These are phyloP conservation scores for Scaptomyza parva DNA, from an alignment of 2,888 invertebrate genomes.

Conservation along the genomic window DNA sequence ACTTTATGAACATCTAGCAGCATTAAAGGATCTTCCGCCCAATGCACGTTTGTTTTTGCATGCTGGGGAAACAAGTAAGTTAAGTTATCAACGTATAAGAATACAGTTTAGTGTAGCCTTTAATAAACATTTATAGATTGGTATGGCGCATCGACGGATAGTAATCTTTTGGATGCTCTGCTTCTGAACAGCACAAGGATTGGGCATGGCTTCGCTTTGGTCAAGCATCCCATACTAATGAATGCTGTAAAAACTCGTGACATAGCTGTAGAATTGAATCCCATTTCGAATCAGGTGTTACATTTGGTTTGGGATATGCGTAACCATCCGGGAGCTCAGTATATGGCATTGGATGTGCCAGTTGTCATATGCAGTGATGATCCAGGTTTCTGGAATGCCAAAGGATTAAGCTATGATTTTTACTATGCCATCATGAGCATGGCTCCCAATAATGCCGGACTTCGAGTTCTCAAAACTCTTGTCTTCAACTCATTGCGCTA, in stretches of 20 bases:
- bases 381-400: slow-evolving; percentile 88
- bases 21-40: slow-evolving; percentile 70
- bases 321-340: slow-evolving; percentile 87
- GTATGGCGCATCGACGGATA: slow-evolving; percentile 86
- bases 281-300: slow-evolving; percentile 85
- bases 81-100: not conserved
- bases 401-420: slow-evolving; percentile 88
- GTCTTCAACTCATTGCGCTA: slow-evolving; percentile 87
- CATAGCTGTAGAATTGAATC: slow-evolving; percentile 83
- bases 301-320: slow-evolving; percentile 87
- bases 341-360: slow-evolving; percentile 87
- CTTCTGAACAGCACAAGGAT: slow-evolving; percentile 83
- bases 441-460: slow-evolving; percentile 86
- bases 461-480: slow-evolving; percentile 87
- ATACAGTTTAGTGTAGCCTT: not conserved
- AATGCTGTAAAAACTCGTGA: slow-evolving; percentile 80
- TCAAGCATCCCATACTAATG: slow-evolving; percentile 84
- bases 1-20: slow-evolving; percentile 80
- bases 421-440: slow-evolving; percentile 89
- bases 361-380: slow-evolving; percentile 88
- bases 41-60: slow-evolving; percentile 87
- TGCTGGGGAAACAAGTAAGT: slow-evolving; percentile 88
- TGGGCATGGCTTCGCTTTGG: slow-evolving; percentile 83
- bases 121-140: slow-evolving; percentile 84
- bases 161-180: slow-evolving; percentile 86